A percentile compares a stretch with the other conserved stretches of the same genome.
These are phyloP conservation scores for Bombus impatiens DNA, from an alignment of 1,140 invertebrate genomes.

Conservation along the genomic window DNA sequence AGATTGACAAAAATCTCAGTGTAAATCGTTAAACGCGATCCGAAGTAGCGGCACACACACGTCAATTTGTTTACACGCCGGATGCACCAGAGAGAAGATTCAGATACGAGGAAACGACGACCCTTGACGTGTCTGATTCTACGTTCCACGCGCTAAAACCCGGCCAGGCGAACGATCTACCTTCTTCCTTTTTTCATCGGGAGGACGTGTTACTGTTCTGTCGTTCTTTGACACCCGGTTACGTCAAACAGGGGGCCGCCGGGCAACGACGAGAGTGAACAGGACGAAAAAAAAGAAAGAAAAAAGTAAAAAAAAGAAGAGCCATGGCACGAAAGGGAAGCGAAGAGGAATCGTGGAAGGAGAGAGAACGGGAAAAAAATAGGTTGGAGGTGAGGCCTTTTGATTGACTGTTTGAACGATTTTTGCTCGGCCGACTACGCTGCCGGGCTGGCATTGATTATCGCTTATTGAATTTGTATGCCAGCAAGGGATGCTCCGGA, in stretches of 20 bases:
- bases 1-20: constrained; percentile 16
- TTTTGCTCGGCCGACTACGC: constrained; percentile 77
- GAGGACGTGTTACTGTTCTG: constrained; percentile 44
- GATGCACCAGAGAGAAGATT: constrained; percentile 43
- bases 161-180: constrained; percentile 48
- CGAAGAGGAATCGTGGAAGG: constrained; percentile 41
- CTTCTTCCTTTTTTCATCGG: constrained; percentile 43
- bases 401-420: constrained; percentile 83
- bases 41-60: constrained; percentile 36
- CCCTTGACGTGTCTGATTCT: constrained; percentile 59
- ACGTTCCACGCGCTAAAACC: constrained; percentile 53
- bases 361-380: constrained; percentile 54
- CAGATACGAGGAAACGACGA: constrained; percentile 50
- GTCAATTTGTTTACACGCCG: constrained; percentile 45
- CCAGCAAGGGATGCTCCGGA: constrained; percentile 60
- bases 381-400: constrained; percentile 73
- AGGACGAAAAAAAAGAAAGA: not conserved
- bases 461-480: constrained; percentile 81
- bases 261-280: constrained; percentile 29
- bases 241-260: constrained; percentile 42
- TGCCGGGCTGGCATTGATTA: constrained; percentile 80
- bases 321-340: not conserved
- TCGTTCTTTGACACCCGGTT: constrained; percentile 60
- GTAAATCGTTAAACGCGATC: constrained; percentile 45
- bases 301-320: not conserved